Evolutionary conservation across 2,113 vertebrate genomes (phyloP), one percentile per base, ranked within the genome.

Genomic region (Setophaga kirtlandii): DNA sequence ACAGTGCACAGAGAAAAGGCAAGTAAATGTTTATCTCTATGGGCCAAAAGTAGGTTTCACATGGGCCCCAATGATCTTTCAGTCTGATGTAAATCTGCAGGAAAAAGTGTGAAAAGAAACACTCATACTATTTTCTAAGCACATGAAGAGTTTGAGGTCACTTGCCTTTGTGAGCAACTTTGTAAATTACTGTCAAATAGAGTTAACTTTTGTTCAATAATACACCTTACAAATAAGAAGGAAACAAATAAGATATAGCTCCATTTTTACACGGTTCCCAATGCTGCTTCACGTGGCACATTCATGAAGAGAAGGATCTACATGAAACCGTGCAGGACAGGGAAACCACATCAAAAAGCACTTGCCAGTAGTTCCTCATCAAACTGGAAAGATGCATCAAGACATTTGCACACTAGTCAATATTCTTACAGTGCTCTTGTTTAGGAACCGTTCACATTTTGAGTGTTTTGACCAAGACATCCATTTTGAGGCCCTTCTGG

Each of bases 61-160:
- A 28, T 33, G 16, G 21, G 8, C 16, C 27, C 19, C 10, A 22
- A 1, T 0, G 0, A 55, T 11, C 5, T 77, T 77, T 87, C 53
- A 52, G 21, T 27, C 30, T 42, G 31, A 64, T 39, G 11, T 87
- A 76, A 39, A 83, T 52, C 83, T 69, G 15, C 6, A 60, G 31
- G 35, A 30, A 83, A 52, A 80, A 73, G 6, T 16, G 23, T 25
- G 22, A 55, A 56, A 81, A 87, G n/a, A 76, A 35, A 63, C 58
- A 68, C 30, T 52, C 11, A 6, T 0, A 2, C 5, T 69, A 5
- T 89, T 77, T 94, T 93, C 11, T 41, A 81, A 77, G 44, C 44
- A 60, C 0, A 0, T 52, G 35, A 76, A 69, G 23, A 62, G 83
- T 64, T 73, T 47, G 28, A 65, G 17, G 44, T 53, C 31, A 18